These are phyloP conservation scores for Nyleta sp. DNA, from an alignment of 2,888 invertebrate species.

Conservation along the genomic window DNA sequence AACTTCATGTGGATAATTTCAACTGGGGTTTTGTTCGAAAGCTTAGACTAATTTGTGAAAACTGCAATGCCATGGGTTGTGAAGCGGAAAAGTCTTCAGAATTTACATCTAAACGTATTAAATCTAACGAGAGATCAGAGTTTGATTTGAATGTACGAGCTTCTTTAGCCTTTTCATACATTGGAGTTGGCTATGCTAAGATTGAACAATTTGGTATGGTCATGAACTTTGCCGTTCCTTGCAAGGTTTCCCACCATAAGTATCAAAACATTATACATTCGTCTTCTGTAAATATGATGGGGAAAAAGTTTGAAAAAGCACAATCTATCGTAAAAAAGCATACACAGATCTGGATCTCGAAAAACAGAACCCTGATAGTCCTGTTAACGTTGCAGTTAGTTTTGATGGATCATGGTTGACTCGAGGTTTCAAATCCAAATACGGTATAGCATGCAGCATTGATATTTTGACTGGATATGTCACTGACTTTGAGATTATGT, in stretches of 20 bases:
- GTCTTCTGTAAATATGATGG: neutral
- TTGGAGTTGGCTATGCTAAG: constrained; percentile 2
- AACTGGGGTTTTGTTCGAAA: constrained; percentile 9
- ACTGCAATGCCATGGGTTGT: neutral
- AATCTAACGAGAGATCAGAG: neutral
- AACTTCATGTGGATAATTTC: neutral
- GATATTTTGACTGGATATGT: constrained; percentile 18
- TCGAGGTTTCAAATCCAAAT: neutral
- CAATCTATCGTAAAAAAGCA: neutral
- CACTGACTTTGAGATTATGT: neutral
- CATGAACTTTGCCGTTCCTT: constrained; percentile 10
- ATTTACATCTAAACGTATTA: constrained; percentile 3
- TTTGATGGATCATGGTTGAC: constrained; percentile 5
- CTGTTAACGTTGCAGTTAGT: constrained; percentile 1
- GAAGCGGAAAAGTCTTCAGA: neutral
- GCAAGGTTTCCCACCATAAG: neutral
- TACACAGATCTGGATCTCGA: neutral
- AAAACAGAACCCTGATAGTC: neutral
- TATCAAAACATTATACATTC: neutral
- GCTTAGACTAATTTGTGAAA: neutral
- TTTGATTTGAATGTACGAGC: constrained; percentile 18
- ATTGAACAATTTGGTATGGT: constrained; percentile 11
- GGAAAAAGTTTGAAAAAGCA: neutral
- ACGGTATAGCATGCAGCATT: neutral
- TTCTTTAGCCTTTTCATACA: constrained; percentile 8